Evolutionary conservation across 2,113 vertebrate genomes (phyloP).

Genomic region (Ibidorhyncha struthersii): DNA sequence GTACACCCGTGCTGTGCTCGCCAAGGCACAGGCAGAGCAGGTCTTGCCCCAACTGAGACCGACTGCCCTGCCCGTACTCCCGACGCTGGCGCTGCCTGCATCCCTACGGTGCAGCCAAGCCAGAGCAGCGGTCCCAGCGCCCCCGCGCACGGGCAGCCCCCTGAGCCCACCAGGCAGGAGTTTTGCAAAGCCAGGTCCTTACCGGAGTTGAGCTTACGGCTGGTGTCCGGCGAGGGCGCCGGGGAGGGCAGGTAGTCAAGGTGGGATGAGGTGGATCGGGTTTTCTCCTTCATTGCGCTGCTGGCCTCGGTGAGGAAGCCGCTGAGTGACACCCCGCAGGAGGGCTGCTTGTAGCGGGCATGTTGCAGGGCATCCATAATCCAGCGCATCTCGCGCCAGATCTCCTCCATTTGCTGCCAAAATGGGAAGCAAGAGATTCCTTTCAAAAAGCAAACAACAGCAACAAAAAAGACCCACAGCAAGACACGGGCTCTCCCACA

Average conservation of each 20-base stretch:
- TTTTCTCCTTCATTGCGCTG: conserved; percentile 71
- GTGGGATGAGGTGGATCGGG: conserved; percentile 80
- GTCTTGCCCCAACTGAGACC: accelerated
- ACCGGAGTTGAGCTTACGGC: conserved; percentile 81
- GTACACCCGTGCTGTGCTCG: accelerated
- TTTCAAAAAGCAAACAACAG: neutral
- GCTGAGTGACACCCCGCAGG: conserved; percentile 80
- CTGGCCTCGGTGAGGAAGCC: conserved; percentile 81
- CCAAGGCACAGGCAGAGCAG: neutral
- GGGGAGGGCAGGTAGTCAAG: conserved; percentile 86
- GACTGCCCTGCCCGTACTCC: accelerated
- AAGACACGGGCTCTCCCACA: neutral
- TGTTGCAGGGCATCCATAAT: conserved; percentile 91
- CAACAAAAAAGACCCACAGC: neutral
- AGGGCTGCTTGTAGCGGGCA: conserved; percentile 89
- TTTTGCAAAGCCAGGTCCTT: neutral
- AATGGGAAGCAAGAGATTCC: neutral
- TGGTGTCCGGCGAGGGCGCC: conserved; percentile 79
- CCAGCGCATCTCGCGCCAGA: conserved; percentile 91
- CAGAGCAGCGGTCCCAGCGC: accelerated
- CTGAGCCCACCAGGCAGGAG: neutral
- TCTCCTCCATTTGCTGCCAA: conserved; percentile 89
- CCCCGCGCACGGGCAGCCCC: accelerated
- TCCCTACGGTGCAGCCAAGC: neutral
- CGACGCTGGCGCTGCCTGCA: accelerated